Evolutionary conservation across 1,140 invertebrate species (phyloP), one percentile per base, ranked within the genome.

Genomic region (Drosophila oshimai): DNA sequence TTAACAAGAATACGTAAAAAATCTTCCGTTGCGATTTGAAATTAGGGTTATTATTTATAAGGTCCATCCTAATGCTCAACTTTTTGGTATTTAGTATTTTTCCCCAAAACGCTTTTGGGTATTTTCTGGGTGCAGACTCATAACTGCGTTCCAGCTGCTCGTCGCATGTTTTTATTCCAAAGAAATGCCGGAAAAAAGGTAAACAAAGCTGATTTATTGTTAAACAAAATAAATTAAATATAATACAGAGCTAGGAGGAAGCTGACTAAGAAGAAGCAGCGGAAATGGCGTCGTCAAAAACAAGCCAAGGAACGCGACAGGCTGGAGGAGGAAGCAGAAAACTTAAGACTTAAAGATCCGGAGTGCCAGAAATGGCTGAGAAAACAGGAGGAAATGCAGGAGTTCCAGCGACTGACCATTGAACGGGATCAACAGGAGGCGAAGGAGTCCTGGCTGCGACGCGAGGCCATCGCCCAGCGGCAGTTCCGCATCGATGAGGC

Each of bases 261-360:
- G 70, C 6, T 89, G 15, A 84, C 88, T 2, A 93, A 93, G 69
- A 93, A 92, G 72, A 53, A 78, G 20, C 89, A 92, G 80, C 69
- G 92, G 39, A 91, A 92, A 62, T 69, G 89, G 0, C 84, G 91
- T 37, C 65, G 92, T 18, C 91, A 92, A 36, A 70, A 73, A 33
- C 51, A 68, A n/a, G 92, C 92, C 4, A 65, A 74, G 26, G 62
- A 87, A 46, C 75, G 90, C 6, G 86, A 92, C 58, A 49, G 79
- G 15, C 47, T 71, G 29, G 50, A 84, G 29, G 45, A 18, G 13
- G 75, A 45, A 17, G 84, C 77, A 55, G 88, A 91, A 37, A 26
- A 17, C 4, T 12, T 1, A 1, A 42, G 36, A 36, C 44, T 29
- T 20, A 4, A 18, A 12, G 89, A 91, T 51, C 90, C 91, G 1